Evolutionary conservation across 2,797 vertebrate species (phyloP).

Genomic region (Poeciliopsis paucimaculata): DNA sequence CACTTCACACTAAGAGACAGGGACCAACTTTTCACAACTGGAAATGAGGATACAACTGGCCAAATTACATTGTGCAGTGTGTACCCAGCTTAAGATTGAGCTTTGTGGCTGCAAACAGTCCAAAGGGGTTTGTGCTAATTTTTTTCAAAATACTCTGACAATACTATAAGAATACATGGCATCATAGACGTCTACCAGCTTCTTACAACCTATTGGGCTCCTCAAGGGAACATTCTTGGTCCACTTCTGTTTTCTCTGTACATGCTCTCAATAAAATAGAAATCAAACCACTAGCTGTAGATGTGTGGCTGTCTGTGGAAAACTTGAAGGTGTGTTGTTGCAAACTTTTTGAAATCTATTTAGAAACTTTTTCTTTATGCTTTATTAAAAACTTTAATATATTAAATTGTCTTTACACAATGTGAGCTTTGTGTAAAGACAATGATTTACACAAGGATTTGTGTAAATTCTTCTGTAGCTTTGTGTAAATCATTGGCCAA

Average conservation of each 20-base stretch:
- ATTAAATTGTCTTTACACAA: too few relatives aligned
- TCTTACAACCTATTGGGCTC: not conserved
- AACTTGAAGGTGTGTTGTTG: not conserved
- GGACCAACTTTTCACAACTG: too few relatives aligned
- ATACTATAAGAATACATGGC: not conserved
- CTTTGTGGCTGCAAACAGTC: not conserved
- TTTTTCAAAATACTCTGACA: not conserved
- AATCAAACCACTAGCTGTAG: not conserved
- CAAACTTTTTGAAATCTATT: not conserved
- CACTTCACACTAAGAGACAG: too few relatives aligned
- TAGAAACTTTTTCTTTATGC: not conserved
- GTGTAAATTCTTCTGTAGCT: too few relatives aligned
- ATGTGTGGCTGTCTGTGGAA: not conserved
- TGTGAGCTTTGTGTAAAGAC: too few relatives aligned
- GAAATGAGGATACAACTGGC: too few relatives aligned
- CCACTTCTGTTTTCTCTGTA: not conserved
- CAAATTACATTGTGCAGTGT: not conserved
- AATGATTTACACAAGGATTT: too few relatives aligned
- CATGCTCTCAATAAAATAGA: not conserved
- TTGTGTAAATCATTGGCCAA: not conserved
- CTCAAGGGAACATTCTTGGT: not conserved
- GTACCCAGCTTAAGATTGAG: not conserved
- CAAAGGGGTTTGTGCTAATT: not conserved
- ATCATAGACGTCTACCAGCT: not conserved
- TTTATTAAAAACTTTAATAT: not conserved